Evolutionary conservation across 2,888 invertebrate genomes (phyloP).

Genomic region (Melanchra persicariae): DNA sequence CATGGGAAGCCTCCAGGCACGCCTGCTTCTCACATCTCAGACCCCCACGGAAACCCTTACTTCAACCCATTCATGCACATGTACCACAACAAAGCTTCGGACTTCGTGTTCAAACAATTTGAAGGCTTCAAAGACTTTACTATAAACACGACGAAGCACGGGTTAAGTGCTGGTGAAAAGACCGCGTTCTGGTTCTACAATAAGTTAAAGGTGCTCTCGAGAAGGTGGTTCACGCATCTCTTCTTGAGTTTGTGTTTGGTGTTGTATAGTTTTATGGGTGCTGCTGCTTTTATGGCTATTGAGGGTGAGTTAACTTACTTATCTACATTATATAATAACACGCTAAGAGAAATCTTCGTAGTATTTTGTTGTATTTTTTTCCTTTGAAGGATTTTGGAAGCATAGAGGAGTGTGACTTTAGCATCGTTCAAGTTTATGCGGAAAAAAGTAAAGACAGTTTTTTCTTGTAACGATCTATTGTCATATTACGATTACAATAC

Average conservation of each 20-base stretch:
- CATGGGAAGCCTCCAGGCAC: slow-evolving; percentile 79
- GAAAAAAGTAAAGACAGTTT: too few relatives aligned
- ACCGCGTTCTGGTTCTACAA: slow-evolving; percentile 95
- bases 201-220: slow-evolving; percentile 94
- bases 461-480: too few relatives aligned
- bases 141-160: slow-evolving; percentile 93
- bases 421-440: too few relatives aligned
- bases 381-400: too few relatives aligned
- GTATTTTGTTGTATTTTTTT: too few relatives aligned
- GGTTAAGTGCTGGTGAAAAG: slow-evolving; percentile 96
- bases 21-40: slow-evolving; percentile 81
- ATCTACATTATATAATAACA: not conserved
- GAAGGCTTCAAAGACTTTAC: slow-evolving; percentile 95
- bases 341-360: too few relatives aligned
- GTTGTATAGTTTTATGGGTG: slow-evolving; percentile 95
- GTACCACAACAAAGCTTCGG: slow-evolving; percentile 93
- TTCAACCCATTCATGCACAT: slow-evolving; percentile 85
- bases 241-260: slow-evolving; percentile 95
- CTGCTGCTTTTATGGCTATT: slow-evolving; percentile 94
- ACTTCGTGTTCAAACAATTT: slow-evolving; percentile 95
- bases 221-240: slow-evolving; percentile 97
- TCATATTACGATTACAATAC: too few relatives aligned
- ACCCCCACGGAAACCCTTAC: slow-evolving; percentile 81
- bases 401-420: too few relatives aligned
- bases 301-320: slow-evolving; percentile 91